A percentile compares a stretch with the other conserved stretches of the same genome.
Conservation (phyloP, 1,140 invertebrate species). For the Papilio helenus region DNA sequence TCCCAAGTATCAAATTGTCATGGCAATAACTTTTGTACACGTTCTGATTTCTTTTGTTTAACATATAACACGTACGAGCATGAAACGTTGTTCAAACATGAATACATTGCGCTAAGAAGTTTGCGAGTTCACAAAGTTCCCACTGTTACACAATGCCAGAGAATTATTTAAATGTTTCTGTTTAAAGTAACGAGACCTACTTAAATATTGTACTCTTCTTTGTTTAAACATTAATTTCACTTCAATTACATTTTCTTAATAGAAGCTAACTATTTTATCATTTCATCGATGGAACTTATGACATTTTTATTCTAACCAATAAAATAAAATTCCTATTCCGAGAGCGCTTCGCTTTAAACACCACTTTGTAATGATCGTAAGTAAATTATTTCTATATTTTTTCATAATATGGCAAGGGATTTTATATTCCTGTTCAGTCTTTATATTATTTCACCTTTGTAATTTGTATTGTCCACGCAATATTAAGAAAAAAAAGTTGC, state of each 20-base stretch:
- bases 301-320: too few species aligned
- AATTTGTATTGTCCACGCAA: too few species aligned
- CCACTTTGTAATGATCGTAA: too few species aligned
- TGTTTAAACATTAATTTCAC: constrained; percentile 7
- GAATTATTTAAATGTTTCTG: constrained; percentile 23
- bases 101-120: constrained; percentile 30
- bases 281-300: too few species aligned
- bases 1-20: constrained; percentile 40
- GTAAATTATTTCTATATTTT: too few species aligned
- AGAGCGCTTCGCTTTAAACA: too few species aligned
- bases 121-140: constrained; percentile 18
- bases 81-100: constrained; percentile 30
- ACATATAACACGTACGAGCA: constrained; percentile 35
- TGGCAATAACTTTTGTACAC: constrained; percentile 40
- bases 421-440: too few species aligned
- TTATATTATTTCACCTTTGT: too few species aligned
- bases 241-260: background rate
- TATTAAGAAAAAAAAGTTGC: too few species aligned
- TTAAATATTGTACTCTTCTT: constrained; percentile 1
- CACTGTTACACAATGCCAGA: constrained; percentile 5
- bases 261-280: too few species aligned
- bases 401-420: too few species aligned
- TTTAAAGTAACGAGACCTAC: constrained; percentile 17
- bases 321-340: too few species aligned
- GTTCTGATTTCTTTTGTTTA: constrained; percentile 39